Evolutionary conservation across 1,140 invertebrate species (phyloP).

Genomic region (Venustaconcha ellipsiformis): DNA sequence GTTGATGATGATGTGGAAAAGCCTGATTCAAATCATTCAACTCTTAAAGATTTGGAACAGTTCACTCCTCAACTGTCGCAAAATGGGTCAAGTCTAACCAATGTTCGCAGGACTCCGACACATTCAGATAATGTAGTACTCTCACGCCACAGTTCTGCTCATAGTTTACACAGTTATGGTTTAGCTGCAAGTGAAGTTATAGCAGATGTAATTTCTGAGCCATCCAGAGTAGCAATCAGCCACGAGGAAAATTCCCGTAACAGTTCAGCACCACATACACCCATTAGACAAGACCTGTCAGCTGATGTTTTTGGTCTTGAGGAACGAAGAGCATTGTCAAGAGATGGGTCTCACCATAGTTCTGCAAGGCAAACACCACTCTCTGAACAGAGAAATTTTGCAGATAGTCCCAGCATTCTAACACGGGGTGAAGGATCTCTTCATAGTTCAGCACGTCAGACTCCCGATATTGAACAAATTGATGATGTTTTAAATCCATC

Average conservation of each 20-base stretch:
- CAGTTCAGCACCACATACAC: slow-evolving; percentile 27
- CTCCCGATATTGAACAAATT: slow-evolving; percentile 32
- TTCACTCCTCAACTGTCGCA: not conserved
- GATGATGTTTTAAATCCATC: slow-evolving; percentile 25
- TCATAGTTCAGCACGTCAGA: slow-evolving; percentile 32
- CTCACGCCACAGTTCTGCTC: slow-evolving; percentile 25
- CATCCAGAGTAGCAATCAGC: slow-evolving; percentile 8
- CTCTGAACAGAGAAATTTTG: slow-evolving; percentile 11
- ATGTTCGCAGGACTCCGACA: slow-evolving; percentile 16
- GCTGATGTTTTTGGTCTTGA: not conserved
- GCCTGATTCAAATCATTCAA: slow-evolving; percentile 8
- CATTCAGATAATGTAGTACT: slow-evolving; percentile 26
- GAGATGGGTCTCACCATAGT: slow-evolving; percentile 7
- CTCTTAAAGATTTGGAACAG: slow-evolving; percentile 1
- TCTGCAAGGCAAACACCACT: slow-evolving; percentile 29
- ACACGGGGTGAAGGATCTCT: slow-evolving; percentile 19
- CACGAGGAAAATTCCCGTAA: slow-evolving; percentile 10
- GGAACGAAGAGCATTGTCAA: not conserved
- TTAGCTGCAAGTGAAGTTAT: not conserved
- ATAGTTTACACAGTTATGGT: slow-evolving; percentile 12
- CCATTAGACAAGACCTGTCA: slow-evolving; percentile 10
- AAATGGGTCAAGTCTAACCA: too few relatives aligned
- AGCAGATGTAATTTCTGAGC: slow-evolving; percentile 6
- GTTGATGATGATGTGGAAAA: slow-evolving; percentile 43
- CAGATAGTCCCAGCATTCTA: slow-evolving; percentile 13